phyloP scores from a whole-genome alignment of 2,113 vertebrate species.

The Anarrhichthys ocellatus region DNA sequence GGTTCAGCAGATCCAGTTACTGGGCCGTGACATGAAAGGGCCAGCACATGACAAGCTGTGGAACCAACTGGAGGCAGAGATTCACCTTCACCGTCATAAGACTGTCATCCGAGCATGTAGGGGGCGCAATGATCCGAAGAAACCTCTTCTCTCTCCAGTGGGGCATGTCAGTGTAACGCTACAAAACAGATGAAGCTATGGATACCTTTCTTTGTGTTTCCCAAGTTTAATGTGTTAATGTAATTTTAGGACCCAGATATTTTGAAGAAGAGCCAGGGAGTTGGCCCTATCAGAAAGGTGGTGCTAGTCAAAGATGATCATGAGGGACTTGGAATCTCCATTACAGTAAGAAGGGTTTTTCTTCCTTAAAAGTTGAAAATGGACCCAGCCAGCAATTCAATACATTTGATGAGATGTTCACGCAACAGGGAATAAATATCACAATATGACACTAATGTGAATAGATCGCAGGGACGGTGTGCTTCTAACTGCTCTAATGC shows the following conservation, averaged over 20 bases:
- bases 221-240: neutral
- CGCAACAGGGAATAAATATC: neutral
- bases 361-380: neutral
- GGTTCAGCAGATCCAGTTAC: conserved; percentile 97
- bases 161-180: conserved; percentile 88
- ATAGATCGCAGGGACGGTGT: neutral
- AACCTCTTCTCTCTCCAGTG: conserved; percentile 90
- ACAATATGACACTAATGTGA: neutral
- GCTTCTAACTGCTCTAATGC: neutral
- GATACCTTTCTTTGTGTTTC: neutral
- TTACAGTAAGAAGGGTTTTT: conserved; percentile 87
- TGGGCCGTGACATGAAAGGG: conserved; percentile 98
- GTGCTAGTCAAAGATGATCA: conserved; percentile 96
- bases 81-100: conserved; percentile 98
- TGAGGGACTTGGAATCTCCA: conserved; percentile 98
- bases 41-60: conserved; percentile 98
- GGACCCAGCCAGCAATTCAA: neutral
- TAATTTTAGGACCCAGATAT: conserved; percentile 89
- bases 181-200: neutral
- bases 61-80: conserved; percentile 99
- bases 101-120: conserved; percentile 96
- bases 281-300: conserved; percentile 97
- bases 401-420: neutral
- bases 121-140: conserved; percentile 94
- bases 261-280: conserved; percentile 97